Evolutionary conservation across 2,797 vertebrate genomes (phyloP), one percentile per base, ranked within the genome.

Genomic region (Botia kubotai): DNA sequence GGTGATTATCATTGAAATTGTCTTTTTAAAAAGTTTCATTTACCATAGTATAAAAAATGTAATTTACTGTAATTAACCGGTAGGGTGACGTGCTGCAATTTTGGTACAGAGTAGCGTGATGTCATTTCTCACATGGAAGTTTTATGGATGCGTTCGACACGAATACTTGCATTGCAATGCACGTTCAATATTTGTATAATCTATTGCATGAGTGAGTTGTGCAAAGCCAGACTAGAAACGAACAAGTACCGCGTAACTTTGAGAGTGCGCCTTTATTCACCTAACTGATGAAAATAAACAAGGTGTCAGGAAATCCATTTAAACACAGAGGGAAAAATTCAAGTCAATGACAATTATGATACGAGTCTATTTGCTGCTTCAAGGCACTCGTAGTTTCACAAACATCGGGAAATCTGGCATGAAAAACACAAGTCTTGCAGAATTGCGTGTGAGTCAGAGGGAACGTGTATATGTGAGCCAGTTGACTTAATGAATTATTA

Each of bases 361-460:
- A 33, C 1, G 10, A 65, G 58, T 43, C 14, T 55, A 50, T 65
- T 72, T 65, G 17, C 58, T 29, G 65, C 69, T 82, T 60, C 36
- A 50, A 46, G 65, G n/a, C 36, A 21, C 21, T 50, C 69, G 43
- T 21, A 21, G 11, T 66, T 76, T 50, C 13, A 46, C 58, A 21
- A 72, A 50, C 50, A 48, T 10, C 50, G 21, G 13, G 0, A 58
- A 72, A 72, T 60, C 39, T 58, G 36, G 57, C 36, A 23, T 55
- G 39, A 67, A 60, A 72, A 70, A 33, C 19, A 75, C 39, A 26
- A 65, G 3, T 52, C 4, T 65, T 17, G 29, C 19, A 55, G 5
- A 43, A 57, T 8, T 77, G 50, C 16, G 29, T 67, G 57, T 2
- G 23, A 26, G 23, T 26, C 23, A 26, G 23, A 26, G 23, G 14